phyloP scores from a whole-genome alignment of 2,797 vertebrate genomes.

The Galagoides demidoff region DNA sequence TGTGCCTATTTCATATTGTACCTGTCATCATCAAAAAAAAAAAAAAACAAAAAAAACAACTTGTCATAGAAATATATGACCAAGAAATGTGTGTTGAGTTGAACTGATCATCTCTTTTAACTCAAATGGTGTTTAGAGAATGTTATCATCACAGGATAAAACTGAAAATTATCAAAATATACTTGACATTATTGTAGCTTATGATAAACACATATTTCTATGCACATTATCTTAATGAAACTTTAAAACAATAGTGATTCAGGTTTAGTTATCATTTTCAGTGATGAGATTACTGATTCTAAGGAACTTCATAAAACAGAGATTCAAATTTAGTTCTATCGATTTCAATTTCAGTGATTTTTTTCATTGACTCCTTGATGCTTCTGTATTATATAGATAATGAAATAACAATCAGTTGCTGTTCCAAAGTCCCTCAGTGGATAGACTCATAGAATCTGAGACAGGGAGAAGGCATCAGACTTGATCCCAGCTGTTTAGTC shows the following conservation, averaged over 20 bases:
- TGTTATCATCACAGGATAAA: background rate
- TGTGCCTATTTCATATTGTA: background rate
- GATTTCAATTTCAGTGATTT: slow-evolving; percentile 59
- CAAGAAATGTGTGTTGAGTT: background rate
- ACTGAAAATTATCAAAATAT: background rate
- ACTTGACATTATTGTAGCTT: slow-evolving; percentile 44
- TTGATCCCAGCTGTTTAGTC: background rate
- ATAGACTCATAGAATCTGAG: background rate
- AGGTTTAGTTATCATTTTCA: slow-evolving; percentile 24
- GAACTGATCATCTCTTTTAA: background rate
- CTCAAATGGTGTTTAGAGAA: background rate
- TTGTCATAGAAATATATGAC: background rate
- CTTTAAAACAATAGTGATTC: background rate
- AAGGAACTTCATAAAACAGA: slow-evolving; percentile 2
- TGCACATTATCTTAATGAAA: slow-evolving; percentile 9
- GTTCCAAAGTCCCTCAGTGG: background rate
- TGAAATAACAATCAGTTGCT: slow-evolving; percentile 28
- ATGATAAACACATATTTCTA: slow-evolving; percentile 10
- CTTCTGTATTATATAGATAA: slow-evolving; percentile 57
- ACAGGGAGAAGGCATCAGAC: background rate
- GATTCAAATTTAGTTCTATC: slow-evolving; percentile 55
- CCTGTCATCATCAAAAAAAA: background rate
- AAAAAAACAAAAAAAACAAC: too few relatives aligned
- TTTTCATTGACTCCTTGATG: slow-evolving; percentile 3
- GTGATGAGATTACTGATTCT: background rate